Evolutionary conservation across 2,113 vertebrate species (phyloP), one percentile per base, ranked within the genome.

Genomic region (Syngnathoides biaculeatus): DNA sequence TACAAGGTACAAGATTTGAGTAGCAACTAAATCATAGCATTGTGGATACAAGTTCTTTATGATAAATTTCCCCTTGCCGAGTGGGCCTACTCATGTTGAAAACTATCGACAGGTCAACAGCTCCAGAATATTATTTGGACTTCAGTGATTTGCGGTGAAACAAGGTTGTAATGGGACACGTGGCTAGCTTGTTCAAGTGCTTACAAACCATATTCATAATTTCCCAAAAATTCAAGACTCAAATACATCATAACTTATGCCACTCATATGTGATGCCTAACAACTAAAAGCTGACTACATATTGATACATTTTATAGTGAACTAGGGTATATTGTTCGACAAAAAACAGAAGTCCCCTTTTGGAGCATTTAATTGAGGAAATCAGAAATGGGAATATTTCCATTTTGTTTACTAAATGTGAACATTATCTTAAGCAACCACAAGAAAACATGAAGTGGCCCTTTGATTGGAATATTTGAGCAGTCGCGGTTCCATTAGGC

Each of bases 401-500:
- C 82, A 72, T 69, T 38, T 69, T 7, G 17, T 71, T 80, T 58
- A 30, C 73, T 59, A 1, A 1, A 74, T 73, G 74, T 79, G 27
- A 76, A 68, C n/a, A 58, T 67, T 22, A 47, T 50, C 74, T 67
- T 35, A 0, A 48, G 60, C 64, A 60, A 55, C 65, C 55, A 69
- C 71, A 2, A 38, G 52, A 35, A 35, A 50, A 62, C 48, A 58
- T 69, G 71, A 74, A 67, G 67, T 59, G 38, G 59, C 78, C 72
- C 72, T 81, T 80, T 74, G 64, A 74, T 78, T 45, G 48, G 35
- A 80, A 57, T 59, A 72, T 58, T 35, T 50, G 19, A 17, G 64
- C 78, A 74, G 69, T 74, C 67, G 11, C 61, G 59, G 69, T 68
- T 61, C 73, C 58, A 61, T 78, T 74, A 80, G 78, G 74, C 78